Evolutionary conservation across 2,797 vertebrate genomes (phyloP).

Genomic region (Salmo trutta): DNA sequence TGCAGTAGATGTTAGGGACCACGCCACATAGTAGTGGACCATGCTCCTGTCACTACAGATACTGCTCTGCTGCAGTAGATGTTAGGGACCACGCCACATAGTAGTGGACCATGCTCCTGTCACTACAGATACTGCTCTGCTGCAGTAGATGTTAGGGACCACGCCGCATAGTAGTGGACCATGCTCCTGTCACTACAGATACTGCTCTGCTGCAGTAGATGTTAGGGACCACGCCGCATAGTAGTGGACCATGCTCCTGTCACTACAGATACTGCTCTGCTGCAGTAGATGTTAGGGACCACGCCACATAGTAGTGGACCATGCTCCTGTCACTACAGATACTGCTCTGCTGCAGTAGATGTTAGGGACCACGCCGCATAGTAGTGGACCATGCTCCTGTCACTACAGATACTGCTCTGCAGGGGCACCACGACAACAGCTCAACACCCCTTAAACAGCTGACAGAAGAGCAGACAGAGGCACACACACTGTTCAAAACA

Average conservation of each 20-base stretch:
- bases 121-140: conserved; percentile 51
- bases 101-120: conserved; percentile 43
- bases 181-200: conserved; percentile 52
- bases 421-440: conserved; percentile 15
- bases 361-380: conserved; percentile 53
- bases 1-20: conserved; percentile 38
- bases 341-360: conserved; percentile 30
- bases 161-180: conserved; percentile 46
- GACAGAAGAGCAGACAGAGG: conserved; percentile 45
- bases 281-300: conserved; percentile 38
- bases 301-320: conserved; percentile 45
- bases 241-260: conserved; percentile 43
- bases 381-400: conserved; percentile 43
- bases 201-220: conserved; percentile 38
- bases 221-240: conserved; percentile 53
- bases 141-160: conserved; percentile 38
- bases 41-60: conserved; percentile 52
- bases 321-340: conserved; percentile 66
- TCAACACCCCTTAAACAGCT: conserved; percentile 47
- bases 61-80: conserved; percentile 38
- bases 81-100: conserved; percentile 53
- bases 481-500: too few relatives aligned
- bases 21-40: conserved; percentile 45
- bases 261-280: conserved; percentile 51
- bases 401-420: conserved; percentile 51